Conservation (phyloP, 2,888 invertebrate genomes). For the Cyclophora punctaria region DNA sequence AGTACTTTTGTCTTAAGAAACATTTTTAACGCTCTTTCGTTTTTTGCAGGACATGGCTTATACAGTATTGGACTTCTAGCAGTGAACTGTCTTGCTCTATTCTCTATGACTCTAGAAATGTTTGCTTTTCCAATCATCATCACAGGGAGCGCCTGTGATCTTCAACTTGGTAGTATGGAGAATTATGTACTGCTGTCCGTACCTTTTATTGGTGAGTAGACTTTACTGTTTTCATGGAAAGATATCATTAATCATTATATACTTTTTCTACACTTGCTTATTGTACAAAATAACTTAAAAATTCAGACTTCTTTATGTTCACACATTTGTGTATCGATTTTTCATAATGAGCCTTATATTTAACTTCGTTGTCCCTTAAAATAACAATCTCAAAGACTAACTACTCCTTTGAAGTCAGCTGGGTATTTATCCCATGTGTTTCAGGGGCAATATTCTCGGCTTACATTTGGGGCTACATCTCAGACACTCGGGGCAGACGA, state of each 20-base stretch:
- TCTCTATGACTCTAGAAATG: constrained; percentile 33
- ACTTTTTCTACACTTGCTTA: no score
- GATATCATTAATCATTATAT: no score
- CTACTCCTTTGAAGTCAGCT: no score
- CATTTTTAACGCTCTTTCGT: no score
- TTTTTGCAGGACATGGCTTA: constrained; percentile 9
- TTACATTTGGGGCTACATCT: constrained; percentile 15
- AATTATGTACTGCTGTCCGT: constrained; percentile 47
- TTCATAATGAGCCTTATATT: no score
- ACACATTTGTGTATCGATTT: no score
- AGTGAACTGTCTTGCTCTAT: constrained; percentile 22
- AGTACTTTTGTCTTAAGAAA: no score
- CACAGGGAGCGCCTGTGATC: constrained; percentile 29
- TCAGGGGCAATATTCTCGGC: constrained; percentile 15
- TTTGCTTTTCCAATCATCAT: constrained; percentile 39
- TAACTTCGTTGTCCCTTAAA: no score
- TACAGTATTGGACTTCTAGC: constrained; percentile 30
- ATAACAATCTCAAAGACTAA: no score
- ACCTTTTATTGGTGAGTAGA: constrained; percentile 9
- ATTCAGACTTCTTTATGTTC: no score
- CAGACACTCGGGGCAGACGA: constrained; percentile 13
- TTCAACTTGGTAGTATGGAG: constrained; percentile 50
- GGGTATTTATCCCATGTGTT: background rate
- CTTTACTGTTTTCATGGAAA: no score
- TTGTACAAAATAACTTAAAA: no score